Evolutionary conservation across 2,113 vertebrate genomes (phyloP).

Genomic region (Chrysemys picta): DNA sequence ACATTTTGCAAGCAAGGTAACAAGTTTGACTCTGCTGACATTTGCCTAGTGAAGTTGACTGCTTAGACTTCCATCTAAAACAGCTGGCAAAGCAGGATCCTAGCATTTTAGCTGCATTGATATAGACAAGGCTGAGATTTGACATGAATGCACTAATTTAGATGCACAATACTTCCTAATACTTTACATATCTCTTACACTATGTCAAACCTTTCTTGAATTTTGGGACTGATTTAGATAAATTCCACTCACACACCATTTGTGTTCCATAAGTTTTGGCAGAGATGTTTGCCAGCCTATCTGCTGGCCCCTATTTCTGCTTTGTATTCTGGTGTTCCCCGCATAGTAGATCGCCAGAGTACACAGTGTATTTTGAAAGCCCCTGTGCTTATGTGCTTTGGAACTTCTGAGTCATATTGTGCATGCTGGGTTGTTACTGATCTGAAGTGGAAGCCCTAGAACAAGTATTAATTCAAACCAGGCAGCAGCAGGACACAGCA

Average conservation of each 20-base stretch:
- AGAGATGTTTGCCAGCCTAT: not conserved
- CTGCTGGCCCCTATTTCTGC: not conserved
- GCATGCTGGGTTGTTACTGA: not conserved
- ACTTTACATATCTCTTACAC: not conserved
- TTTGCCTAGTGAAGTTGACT: not conserved
- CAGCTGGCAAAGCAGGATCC: not conserved
- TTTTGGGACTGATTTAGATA: not conserved
- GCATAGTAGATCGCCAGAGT: not conserved
- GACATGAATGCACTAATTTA: slow-evolving; percentile 22
- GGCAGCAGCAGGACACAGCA: not conserved
- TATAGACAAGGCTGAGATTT: not conserved
- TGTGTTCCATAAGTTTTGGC: not conserved
- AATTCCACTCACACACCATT: not conserved
- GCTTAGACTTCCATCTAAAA: not conserved
- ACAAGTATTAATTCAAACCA: not conserved
- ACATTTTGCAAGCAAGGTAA: not conserved
- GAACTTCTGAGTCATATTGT: not conserved
- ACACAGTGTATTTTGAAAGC: not conserved
- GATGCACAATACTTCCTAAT: not conserved
- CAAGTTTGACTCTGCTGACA: not conserved
- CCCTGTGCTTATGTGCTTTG: not conserved
- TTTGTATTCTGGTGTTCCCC: not conserved
- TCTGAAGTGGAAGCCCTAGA: not conserved
- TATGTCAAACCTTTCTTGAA: not conserved
- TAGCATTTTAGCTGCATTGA: not conserved